Conservation (phyloP, 2,797 vertebrate species). For the Microtus agrestis region DNA sequence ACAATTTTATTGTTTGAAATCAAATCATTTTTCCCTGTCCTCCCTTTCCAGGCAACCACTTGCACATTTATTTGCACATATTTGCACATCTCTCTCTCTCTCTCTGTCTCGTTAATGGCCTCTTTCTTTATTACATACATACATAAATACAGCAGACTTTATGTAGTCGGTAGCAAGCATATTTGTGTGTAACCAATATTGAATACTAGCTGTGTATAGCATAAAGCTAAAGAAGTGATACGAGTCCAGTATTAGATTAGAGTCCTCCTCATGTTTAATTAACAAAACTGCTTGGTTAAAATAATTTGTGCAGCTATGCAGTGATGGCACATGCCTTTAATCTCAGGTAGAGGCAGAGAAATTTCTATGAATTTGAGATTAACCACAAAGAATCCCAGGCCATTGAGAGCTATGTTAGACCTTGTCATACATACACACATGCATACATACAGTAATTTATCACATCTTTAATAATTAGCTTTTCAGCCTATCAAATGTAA, state of each 20-base stretch:
- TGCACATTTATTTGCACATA: no score
- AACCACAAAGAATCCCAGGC: neutral
- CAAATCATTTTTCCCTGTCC: neutral
- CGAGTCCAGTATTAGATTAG: neutral
- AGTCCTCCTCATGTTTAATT: neutral
- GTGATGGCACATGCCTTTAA: neutral
- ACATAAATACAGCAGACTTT: neutral
- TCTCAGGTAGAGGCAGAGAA: neutral
- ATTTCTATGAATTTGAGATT: neutral
- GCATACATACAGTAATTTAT: neutral
- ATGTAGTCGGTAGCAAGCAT: constrained; percentile 1
- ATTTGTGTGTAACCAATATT: constrained; percentile 30
- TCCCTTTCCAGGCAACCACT: neutral
- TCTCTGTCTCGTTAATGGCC: no score
- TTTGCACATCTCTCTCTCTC: no score
- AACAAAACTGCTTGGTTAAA: constrained; percentile 3
- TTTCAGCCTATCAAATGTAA: neutral
- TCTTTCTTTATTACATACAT: neutral
- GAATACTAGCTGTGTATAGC: constrained; percentile 6
- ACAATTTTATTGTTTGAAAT: neutral
- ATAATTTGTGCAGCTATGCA: neutral
- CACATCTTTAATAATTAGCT: constrained; percentile 32
- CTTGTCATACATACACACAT: neutral
- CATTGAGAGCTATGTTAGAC: neutral
- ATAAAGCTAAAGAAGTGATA: constrained; percentile 32